Conservation (phyloP, 1,140 invertebrate species). For the Hetaerina americana region DNA sequence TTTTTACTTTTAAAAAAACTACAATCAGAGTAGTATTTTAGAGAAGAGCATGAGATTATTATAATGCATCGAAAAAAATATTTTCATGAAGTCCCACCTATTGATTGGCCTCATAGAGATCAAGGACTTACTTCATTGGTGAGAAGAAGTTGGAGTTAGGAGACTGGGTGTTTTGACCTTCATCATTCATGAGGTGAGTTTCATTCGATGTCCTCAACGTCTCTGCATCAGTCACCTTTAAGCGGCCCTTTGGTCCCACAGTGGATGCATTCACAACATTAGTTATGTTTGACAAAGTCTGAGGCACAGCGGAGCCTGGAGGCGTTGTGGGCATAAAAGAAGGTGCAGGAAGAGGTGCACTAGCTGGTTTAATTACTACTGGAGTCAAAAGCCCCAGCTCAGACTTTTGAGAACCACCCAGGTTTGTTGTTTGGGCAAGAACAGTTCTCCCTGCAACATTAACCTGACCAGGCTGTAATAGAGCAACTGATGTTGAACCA, state of each 20-base stretch:
- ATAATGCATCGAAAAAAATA: too few relatives aligned
- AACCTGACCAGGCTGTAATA: background rate
- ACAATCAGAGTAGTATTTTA: too few relatives aligned
- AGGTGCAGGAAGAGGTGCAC: background rate
- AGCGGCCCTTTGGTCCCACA: background rate
- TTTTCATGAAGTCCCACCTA: too few relatives aligned
- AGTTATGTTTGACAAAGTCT: background rate
- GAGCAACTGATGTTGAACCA: background rate
- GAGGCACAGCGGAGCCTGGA: background rate
- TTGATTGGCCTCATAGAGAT: too few relatives aligned
- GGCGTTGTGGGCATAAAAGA: background rate
- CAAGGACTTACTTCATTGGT: background rate
- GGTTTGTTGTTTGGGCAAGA: background rate
- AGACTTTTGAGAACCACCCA: background rate
- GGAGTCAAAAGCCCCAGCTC: background rate
- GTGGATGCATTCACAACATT: background rate
- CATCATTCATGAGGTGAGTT: too few relatives aligned
- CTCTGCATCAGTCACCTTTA: too few relatives aligned
- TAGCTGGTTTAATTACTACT: background rate
- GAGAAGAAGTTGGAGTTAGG: background rate
- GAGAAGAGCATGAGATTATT: too few relatives aligned
- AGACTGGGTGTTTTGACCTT: too few relatives aligned
- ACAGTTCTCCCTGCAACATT: background rate
- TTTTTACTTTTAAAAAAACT: too few relatives aligned
- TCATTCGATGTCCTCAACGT: too few relatives aligned